Conservation (phyloP, 2,888 invertebrate species). For the Sphaerophoria rueppellii region DNA sequence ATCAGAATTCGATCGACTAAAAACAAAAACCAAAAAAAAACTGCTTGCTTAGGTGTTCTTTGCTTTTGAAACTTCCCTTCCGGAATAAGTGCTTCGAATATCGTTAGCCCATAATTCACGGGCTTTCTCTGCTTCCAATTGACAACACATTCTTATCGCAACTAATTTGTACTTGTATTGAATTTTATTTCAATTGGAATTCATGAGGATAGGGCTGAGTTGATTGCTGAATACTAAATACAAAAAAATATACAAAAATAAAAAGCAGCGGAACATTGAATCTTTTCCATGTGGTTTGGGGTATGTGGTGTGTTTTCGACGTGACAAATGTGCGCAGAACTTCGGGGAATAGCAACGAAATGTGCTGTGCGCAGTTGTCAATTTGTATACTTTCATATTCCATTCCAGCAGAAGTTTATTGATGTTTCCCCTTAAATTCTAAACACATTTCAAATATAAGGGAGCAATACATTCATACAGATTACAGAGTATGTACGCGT, state of each 20-base stretch:
- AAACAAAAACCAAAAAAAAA: conserved; percentile 22
- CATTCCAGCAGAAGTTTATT: background rate
- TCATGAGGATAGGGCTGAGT: conserved; percentile 45
- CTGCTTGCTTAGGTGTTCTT: conserved; percentile 43
- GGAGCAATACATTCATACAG: background rate
- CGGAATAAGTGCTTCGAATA: conserved; percentile 58
- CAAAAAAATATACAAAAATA: conserved; percentile 3
- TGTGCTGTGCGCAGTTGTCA: conserved; percentile 21
- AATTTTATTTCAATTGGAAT: conserved; percentile 25
- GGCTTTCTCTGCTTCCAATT: conserved; percentile 50
- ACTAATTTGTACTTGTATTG: conserved; percentile 42
- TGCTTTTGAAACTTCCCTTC: conserved; percentile 56
- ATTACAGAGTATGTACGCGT: background rate
- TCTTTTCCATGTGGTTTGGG: conserved; percentile 35
- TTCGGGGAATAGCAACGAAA: background rate
- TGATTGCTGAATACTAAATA: conserved; percentile 70
- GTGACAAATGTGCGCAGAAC: conserved; percentile 62
- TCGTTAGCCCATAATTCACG: conserved; percentile 46
- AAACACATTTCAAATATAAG: conserved; percentile 9
- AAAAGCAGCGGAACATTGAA: conserved; percentile 26
- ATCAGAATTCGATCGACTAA: conserved; percentile 11
- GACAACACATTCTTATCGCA: conserved; percentile 33
- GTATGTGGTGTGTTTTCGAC: conserved; percentile 58
- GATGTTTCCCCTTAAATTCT: conserved; percentile 41
- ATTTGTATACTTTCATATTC: background rate